These are phyloP conservation scores for Lasioglossum oenotherae DNA, from an alignment of 2,888 invertebrate species.

Conservation along the genomic window DNA sequence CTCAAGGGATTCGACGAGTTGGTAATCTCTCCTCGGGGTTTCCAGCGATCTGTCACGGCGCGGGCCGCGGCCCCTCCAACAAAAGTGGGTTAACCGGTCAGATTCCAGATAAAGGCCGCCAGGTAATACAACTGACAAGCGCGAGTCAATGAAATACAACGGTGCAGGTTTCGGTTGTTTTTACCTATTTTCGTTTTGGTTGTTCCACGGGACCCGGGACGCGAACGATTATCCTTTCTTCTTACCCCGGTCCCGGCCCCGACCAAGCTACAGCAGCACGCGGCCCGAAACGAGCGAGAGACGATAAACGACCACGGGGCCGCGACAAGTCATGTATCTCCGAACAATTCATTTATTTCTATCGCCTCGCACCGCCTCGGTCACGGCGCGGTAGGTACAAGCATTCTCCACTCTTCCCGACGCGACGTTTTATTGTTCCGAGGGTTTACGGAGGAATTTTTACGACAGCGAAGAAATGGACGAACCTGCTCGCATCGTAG, in stretches of 20 bases:
- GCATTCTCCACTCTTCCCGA: background rate
- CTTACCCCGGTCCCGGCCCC: background rate
- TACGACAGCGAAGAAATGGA: background rate
- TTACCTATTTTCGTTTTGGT: slow-evolving; percentile 42
- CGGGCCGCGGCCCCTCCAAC: slow-evolving; percentile 18
- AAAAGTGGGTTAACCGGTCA: slow-evolving; percentile 68
- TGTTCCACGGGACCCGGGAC: background rate
- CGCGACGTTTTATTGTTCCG: background rate
- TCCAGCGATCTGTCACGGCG: slow-evolving; percentile 58
- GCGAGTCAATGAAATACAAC: slow-evolving; percentile 44
- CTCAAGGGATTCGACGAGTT: background rate
- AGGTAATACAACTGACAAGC: slow-evolving; percentile 50
- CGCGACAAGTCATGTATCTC: slow-evolving; percentile 10
- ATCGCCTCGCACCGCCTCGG: background rate
- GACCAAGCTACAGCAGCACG: no score
- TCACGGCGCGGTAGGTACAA: background rate
- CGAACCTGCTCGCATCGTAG: background rate
- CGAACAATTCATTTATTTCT: slow-evolving; percentile 12
- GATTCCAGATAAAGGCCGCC: slow-evolving; percentile 64
- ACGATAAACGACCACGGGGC: slow-evolving; percentile 7
- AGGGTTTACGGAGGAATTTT: background rate
- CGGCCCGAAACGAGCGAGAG: background rate
- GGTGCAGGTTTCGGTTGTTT: slow-evolving; percentile 35
- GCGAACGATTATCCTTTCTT: background rate
- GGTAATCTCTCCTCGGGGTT: background rate